A percentile compares a stretch with the other conserved stretches of the same genome.
Conservation (phyloP, 2,113 vertebrate species). For the Aythya baeri region DNA sequence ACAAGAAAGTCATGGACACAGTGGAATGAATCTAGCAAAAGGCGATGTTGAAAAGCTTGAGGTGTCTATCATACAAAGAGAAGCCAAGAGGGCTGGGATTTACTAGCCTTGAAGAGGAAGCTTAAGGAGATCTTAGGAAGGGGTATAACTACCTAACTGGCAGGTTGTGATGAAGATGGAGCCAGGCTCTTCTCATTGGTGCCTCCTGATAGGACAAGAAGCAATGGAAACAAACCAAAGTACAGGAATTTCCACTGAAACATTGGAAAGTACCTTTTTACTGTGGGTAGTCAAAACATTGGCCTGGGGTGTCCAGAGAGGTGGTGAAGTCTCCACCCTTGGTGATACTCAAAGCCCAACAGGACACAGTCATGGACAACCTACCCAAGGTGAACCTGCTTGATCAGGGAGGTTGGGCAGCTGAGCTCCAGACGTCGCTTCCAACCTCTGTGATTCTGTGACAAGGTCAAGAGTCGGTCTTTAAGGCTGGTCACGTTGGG, state of each 20-base stretch:
- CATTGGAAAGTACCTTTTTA: background rate
- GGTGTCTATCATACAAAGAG: background rate
- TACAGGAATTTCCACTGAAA: background rate
- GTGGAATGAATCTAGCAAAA: background rate
- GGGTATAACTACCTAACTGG: background rate
- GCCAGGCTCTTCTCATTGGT: background rate
- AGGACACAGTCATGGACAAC: background rate
- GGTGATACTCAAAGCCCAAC: background rate
- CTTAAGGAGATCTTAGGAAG: rapidly evolving
- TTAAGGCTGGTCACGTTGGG: background rate
- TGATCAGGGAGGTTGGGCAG: background rate
- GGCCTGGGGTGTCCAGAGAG: background rate
- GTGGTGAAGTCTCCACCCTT: background rate
- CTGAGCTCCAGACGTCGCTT: background rate
- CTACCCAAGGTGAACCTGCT: background rate
- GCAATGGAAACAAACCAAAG: background rate
- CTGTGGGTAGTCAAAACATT: background rate
- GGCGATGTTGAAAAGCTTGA: background rate
- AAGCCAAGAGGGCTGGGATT: background rate
- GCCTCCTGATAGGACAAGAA: background rate
- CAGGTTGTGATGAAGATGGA: background rate
- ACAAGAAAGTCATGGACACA: background rate
- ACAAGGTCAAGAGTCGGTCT: background rate
- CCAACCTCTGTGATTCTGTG: background rate
- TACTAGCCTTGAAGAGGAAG: background rate